A percentile compares a stretch with the other conserved stretches of the same genome.
phyloP scores from a whole-genome alignment of 2,113 vertebrate species.

The Brevimyrus niger region DNA sequence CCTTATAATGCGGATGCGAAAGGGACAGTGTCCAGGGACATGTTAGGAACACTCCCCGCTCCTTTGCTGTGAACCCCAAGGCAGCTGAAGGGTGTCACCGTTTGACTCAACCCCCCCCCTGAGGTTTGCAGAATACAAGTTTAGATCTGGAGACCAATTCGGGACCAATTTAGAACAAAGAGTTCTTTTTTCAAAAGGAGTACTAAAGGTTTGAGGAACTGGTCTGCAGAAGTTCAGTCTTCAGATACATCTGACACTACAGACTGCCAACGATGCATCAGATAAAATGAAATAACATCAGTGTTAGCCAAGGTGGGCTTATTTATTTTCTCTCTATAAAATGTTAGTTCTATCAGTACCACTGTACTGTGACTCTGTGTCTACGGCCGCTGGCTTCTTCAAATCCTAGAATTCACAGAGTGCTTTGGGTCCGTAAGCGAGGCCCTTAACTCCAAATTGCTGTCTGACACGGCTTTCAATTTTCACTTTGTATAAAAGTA shows the following conservation, averaged over 20 bases:
- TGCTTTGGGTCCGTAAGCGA: background rate
- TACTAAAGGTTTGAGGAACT: background rate
- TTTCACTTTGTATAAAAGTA: background rate
- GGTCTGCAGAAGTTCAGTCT: background rate
- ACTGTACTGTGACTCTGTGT: background rate
- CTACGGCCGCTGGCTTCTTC: background rate
- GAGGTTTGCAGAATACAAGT: background rate
- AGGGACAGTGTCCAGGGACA: background rate
- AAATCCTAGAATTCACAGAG: background rate
- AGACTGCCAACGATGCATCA: background rate
- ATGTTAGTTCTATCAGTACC: background rate
- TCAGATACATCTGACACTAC: background rate
- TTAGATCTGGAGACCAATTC: background rate
- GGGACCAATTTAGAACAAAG: background rate
- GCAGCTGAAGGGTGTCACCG: background rate
- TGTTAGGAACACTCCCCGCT: background rate
- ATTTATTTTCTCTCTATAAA: background rate
- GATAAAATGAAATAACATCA: background rate
- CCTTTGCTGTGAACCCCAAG: background rate
- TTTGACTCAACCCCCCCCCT: background rate
- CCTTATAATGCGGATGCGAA: background rate
- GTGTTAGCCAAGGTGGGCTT: background rate
- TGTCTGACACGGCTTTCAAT: background rate
- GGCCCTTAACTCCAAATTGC: background rate
- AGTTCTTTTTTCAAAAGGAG: background rate